These are phyloP conservation scores for Pycnomerus fuliginosus DNA, from an alignment of 2,888 invertebrate genomes.

Conservation along the genomic window DNA sequence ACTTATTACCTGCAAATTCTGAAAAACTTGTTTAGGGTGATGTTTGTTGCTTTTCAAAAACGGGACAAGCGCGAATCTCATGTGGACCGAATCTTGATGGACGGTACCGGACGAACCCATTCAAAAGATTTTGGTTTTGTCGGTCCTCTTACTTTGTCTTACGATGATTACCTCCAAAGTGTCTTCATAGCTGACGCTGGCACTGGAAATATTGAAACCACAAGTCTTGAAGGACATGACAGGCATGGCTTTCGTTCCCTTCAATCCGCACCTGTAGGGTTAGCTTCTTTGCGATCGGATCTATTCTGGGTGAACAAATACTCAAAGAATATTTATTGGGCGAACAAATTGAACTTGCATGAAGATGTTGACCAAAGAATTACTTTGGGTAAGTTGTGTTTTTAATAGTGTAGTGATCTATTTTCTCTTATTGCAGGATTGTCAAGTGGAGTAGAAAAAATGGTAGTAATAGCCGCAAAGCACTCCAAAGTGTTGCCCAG, in stretches of 20 bases:
- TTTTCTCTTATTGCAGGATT: conserved; percentile 39
- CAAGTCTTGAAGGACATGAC: conserved; percentile 58
- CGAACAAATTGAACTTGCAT: conserved; percentile 54
- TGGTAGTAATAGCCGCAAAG: conserved; percentile 57
- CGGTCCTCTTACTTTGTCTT: conserved; percentile 60
- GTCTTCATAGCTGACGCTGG: conserved; percentile 70
- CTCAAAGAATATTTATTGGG: conserved; percentile 62
- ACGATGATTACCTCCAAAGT: conserved; percentile 59
- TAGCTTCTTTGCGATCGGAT: conserved; percentile 63
- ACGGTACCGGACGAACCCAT: conserved; percentile 59
- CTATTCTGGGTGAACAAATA: conserved; percentile 69
- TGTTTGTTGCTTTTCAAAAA: conserved; percentile 62
- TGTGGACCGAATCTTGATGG: conserved; percentile 69
- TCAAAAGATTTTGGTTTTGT: conserved; percentile 49
- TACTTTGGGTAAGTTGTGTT: conserved; percentile 44
- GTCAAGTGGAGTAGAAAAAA: conserved; percentile 39
- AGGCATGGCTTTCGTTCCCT: conserved; percentile 48
- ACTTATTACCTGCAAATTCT: conserved; percentile 7
- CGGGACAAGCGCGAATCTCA: conserved; percentile 45
- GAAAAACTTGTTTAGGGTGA: conserved; percentile 56
- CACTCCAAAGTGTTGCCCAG: conserved; percentile 51
- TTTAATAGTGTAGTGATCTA: conserved; percentile 1
- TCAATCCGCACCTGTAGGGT: conserved; percentile 54
- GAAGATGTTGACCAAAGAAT: conserved; percentile 47
- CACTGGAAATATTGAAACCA: conserved; percentile 64